phyloP scores from a whole-genome alignment of 2,113 vertebrate genomes.

The Etia nguti region DNA sequence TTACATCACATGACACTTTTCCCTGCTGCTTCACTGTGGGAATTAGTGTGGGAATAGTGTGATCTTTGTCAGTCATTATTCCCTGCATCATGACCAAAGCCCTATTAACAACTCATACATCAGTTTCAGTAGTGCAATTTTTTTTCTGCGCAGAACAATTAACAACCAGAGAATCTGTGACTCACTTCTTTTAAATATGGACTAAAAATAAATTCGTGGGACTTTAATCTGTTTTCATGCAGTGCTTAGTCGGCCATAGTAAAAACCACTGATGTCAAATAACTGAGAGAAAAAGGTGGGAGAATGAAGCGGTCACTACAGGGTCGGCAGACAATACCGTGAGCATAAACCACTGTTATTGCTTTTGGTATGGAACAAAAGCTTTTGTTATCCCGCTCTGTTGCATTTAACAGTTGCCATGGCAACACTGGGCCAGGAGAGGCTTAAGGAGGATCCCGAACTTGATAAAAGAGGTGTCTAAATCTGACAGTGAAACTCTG shows the following conservation, averaged over 20 bases:
- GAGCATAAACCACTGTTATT: constrained; percentile 27
- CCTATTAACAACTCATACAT: constrained; percentile 3
- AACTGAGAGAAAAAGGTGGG: constrained; percentile 5
- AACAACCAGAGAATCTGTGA: constrained; percentile 2
- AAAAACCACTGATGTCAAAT: not conserved
- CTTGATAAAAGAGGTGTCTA: constrained; percentile 39
- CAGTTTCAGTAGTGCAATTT: not conserved
- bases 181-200: not conserved
- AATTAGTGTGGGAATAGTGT: constrained; percentile 39
- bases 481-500: constrained; percentile 32
- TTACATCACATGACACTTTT: not conserved
- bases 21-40: not conserved
- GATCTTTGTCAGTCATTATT: constrained; percentile 20
- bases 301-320: constrained; percentile 1
- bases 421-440: constrained; percentile 29
- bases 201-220: constrained; percentile 9
- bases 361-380: constrained; percentile 42
- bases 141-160: not conserved
- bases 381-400: constrained; percentile 43
- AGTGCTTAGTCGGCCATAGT: not conserved
- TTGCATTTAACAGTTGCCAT: constrained; percentile 57
- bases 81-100: not conserved
- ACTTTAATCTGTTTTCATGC: not conserved
- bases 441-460: constrained; percentile 45
- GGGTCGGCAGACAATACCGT: constrained; percentile 27